Percentiles rank a stretch among this genome's conserved stretches.
phyloP scores from a whole-genome alignment of 2,113 vertebrate genomes.

The Actinemys pallida region DNA sequence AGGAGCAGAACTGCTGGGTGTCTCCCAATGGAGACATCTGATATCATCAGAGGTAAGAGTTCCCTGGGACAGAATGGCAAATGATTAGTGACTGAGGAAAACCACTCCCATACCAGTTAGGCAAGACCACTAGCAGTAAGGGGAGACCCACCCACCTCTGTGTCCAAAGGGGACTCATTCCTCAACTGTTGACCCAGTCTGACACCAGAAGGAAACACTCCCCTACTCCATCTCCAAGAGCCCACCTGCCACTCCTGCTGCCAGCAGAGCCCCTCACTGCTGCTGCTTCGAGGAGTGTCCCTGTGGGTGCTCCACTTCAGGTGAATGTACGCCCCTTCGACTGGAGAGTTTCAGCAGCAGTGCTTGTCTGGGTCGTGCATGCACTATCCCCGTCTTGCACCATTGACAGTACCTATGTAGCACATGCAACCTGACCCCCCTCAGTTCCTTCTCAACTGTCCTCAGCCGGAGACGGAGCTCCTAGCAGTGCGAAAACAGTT shows the following conservation, averaged over 20 bases:
- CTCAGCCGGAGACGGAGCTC: too few species aligned
- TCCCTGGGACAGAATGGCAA: not conserved
- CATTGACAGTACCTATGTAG: too few species aligned
- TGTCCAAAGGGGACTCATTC: not conserved
- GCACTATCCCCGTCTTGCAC: too few species aligned
- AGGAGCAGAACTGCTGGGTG: not conserved
- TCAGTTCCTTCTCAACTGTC: too few species aligned
- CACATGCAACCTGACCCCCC: too few species aligned
- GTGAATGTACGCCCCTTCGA: too few species aligned
- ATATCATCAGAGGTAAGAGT: not conserved
- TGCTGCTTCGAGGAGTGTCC: too few species aligned
- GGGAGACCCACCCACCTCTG: not conserved
- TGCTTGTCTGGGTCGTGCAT: too few species aligned
- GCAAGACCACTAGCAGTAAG: not conserved
- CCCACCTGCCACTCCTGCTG: not conserved
- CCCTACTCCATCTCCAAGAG: not conserved
- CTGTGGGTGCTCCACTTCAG: too few species aligned
- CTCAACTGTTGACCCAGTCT: not conserved
- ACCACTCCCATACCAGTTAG: not conserved
- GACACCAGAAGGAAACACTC: not conserved
- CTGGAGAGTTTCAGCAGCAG: too few species aligned
- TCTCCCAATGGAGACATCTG: not conserved
- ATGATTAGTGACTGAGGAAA: not conserved
- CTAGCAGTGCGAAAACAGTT: too few species aligned
- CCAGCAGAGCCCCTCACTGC: not conserved